Evolutionary conservation across 2,113 vertebrate species (phyloP).

Genomic region (Poeciliopsis turrubarensis): DNA sequence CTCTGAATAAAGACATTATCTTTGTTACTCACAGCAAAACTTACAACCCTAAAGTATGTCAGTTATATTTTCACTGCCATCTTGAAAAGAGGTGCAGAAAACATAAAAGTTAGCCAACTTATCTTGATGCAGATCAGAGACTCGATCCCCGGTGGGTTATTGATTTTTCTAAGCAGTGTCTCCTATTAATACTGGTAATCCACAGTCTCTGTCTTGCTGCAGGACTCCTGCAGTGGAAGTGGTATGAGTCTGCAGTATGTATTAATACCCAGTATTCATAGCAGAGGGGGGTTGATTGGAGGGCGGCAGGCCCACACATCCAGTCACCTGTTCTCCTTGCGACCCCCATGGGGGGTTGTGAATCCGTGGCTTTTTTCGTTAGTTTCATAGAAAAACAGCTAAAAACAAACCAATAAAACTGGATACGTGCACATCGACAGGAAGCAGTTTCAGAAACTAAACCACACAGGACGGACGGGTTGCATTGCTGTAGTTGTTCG

Average conservation of each 20-base stretch:
- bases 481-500: constrained; percentile 27
- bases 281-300: background rate
- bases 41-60: constrained; percentile 16
- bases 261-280: constrained; percentile 55
- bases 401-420: background rate
- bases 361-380: background rate
- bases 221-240: constrained; percentile 19
- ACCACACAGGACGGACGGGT: background rate
- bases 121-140: background rate
- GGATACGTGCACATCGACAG: background rate
- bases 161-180: constrained; percentile 21
- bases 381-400: background rate
- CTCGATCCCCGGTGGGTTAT: constrained; percentile 3
- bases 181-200: constrained; percentile 18
- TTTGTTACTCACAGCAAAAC: constrained; percentile 40
- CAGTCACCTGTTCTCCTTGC: constrained; percentile 48
- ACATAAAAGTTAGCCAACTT: background rate
- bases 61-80: background rate
- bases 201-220: constrained; percentile 9
- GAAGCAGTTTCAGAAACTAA: background rate
- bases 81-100: background rate
- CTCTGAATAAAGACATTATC: constrained; percentile 26
- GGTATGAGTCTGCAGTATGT: constrained; percentile 42
- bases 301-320: constrained; percentile 6
- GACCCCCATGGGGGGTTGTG: constrained; percentile 3